Evolutionary conservation across 2,113 vertebrate species (phyloP), one percentile per base, ranked within the genome.

Genomic region (Manacus vitellinus): DNA sequence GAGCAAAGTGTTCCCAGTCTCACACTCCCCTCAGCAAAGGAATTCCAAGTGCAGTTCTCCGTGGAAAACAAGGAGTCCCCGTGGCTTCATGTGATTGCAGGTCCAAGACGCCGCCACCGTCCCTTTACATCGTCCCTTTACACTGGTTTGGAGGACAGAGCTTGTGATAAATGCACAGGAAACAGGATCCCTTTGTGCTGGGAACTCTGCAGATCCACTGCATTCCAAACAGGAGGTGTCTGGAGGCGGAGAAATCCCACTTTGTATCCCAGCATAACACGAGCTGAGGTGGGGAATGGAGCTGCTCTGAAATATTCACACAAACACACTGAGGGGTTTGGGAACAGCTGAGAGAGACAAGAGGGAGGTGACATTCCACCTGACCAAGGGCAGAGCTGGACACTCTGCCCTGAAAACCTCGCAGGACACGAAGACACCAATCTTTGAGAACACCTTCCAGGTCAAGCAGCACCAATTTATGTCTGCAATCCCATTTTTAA

Each of bases 141-240:
- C 39, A 46, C 0, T 5, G 12, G 12, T 21, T 78, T 8, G 21
- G n/a, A 23, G 27, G 44, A 46, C 4, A 23, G 12, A 41, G 27
- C 3, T 1, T 1, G 37, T 12, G 4, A 41, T 1, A 39, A 49
- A 65, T 0, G 0, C 16, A 1, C 0, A 0, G 31, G 1, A 24
- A 74, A 41, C 4, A 8, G 0, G 3, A 49, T 10, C 25, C 30
- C 12, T 46, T 14, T 0, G 0, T 2, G 25, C 39, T 31, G 68
- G 58, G 41, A 79, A 8, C 0, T 20, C 0, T 4, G 11, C 44
- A 28, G 13, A 54, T 4, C 17, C 3, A 1, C 47, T 19, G 13
- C 4, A 12, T 8, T 71, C 46, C 51, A 8, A 1, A 14, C 1
- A 18, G 0, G 41, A 10, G 1, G 55, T 35, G 39, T 5, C 0